Conservation (phyloP, 2,113 vertebrate genomes). For the Hemichromis elongatus region DNA sequence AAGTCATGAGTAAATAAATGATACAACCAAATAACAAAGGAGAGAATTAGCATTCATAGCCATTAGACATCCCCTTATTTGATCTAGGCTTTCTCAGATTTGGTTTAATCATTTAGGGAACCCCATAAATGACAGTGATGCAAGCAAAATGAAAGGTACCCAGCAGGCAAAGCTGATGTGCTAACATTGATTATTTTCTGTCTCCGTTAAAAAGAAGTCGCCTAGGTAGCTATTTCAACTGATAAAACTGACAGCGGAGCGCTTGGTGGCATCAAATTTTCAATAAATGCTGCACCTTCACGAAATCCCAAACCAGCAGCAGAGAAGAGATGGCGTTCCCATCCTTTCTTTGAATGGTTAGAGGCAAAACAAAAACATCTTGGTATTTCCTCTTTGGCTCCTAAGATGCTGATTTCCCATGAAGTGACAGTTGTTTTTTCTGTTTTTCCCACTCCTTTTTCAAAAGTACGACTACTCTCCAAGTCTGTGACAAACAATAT, state of each 20-base stretch:
- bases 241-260: conserved; percentile 26
- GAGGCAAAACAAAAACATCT: conserved; percentile 45
- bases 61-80: background rate
- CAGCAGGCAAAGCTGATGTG: conserved; percentile 3
- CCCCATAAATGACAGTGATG: background rate
- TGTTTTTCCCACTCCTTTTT: background rate
- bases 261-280: conserved; percentile 17
- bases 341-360: conserved; percentile 10
- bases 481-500: conserved; percentile 43
- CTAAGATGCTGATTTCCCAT: conserved; percentile 26
- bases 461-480: background rate
- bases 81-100: background rate
- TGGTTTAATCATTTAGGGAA: background rate
- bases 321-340: background rate
- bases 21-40: background rate
- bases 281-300: too few relatives aligned
- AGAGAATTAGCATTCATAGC: background rate
- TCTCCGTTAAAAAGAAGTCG: conserved; percentile 16
- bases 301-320: conserved; percentile 21
- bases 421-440: conserved; percentile 19
- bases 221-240: background rate
- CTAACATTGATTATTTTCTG: conserved; percentile 36
- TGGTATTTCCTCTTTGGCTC: conserved; percentile 25
- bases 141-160: background rate
- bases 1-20: background rate